Evolutionary conservation across 2,113 vertebrate species (phyloP), one percentile per base, ranked within the genome.

Genomic region (Malurus cyaneus): DNA sequence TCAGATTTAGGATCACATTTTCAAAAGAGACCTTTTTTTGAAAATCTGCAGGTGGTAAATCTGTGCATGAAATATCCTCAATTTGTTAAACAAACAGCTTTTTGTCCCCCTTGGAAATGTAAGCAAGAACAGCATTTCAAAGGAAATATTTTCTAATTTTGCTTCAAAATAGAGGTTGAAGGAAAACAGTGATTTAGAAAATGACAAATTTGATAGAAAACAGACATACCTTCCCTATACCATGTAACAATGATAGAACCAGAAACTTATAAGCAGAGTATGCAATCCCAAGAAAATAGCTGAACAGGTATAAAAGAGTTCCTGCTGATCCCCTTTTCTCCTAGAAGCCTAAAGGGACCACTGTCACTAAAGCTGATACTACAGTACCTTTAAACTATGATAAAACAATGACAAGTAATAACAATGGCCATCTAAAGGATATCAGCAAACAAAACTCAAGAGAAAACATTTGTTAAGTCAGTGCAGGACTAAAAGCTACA

Each of bases 141-240:
- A 90, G 39, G 47, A 88, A 88, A 17, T 28, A 78, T 4, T 53
- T 83, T 78, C 47, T 52, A 64, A 36, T 78, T 86, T 80, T 88
- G 32, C 31, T 21, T 73, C 76, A 52, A 83, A 70, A 13, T 62
- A 80, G 23, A 56, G 29, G 70, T 39, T 54, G 82, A 89, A 83
- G 82, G 29, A 86, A 83, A 95, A 59, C 25, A 78, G 34, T 52
- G 42, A 70, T 89, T 81, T 85, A 95, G 46, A 90, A 92, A 94
- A 88, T 7, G 6, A 73, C 32, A 89, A 82, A 90, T 71, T 47
- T 71, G 52, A 78, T 34, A 86, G 47, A 62, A 86, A 94, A 17
- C 16, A 80, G 49, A 15, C 20, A 77, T 14, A 70, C 16, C 34
- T 80, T 84, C 44, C 17, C 67, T 86, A 67, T 10, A 67, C 24